These are phyloP conservation scores for Arenicola marina DNA, from an alignment of 2,888 invertebrate species.

Conservation along the genomic window DNA sequence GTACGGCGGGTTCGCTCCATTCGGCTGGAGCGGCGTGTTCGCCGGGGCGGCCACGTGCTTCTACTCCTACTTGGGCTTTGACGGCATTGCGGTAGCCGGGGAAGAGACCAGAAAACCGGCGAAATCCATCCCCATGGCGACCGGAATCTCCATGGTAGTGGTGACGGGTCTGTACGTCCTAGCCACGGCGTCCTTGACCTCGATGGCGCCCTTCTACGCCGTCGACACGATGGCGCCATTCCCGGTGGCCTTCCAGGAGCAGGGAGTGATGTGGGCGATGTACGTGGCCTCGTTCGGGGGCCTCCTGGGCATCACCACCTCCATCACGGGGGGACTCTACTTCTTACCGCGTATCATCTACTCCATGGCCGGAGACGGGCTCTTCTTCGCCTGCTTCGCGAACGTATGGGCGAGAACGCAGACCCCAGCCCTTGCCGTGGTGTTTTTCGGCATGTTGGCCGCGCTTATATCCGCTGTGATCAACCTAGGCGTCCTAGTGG, in stretches of 20 bases:
- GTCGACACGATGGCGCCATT: conserved; percentile 49
- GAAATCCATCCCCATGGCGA: conserved; percentile 58
- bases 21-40: conserved; percentile 52
- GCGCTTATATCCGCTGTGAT: conserved; percentile 78
- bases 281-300: conserved; percentile 47
- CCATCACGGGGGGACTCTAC: conserved; percentile 76
- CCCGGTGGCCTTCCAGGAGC: conserved; percentile 46
- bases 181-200: conserved; percentile 47
- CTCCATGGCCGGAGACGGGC: conserved; percentile 87
- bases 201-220: conserved; percentile 48
- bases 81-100: conserved; percentile 59
- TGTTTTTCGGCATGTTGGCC: conserved; percentile 49
- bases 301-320: conserved; percentile 47
- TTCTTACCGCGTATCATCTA: conserved; percentile 84
- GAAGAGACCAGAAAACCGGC: conserved; percentile 60
- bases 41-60: conserved; percentile 61
- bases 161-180: conserved; percentile 52
- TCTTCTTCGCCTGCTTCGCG: conserved; percentile 74
- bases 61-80: conserved; percentile 61
- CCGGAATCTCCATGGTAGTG: conserved; percentile 42
- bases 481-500: conserved; percentile 86
- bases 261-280: conserved; percentile 48
- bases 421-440: conserved; percentile 55
- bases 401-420: conserved; percentile 79
- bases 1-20: conserved; percentile 51